Conservation (phyloP, 1,140 invertebrate genomes). For the Ectropis grisescens region DNA sequence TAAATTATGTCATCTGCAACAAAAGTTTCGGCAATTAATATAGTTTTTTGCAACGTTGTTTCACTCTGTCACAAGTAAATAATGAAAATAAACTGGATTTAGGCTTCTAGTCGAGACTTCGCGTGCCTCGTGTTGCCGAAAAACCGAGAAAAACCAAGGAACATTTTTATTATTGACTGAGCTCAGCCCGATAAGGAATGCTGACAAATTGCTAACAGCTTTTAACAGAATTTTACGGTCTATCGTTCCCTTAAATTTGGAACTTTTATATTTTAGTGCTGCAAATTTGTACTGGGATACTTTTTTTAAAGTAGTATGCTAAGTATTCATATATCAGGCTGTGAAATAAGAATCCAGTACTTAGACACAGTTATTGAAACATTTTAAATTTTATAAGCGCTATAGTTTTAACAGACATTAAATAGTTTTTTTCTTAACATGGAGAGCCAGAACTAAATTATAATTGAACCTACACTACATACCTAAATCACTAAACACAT, state of each 20-base stretch:
- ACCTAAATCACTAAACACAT: no score
- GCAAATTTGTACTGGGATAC: no score
- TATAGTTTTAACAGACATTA: no score
- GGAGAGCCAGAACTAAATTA: no score
- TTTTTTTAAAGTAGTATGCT: no score
- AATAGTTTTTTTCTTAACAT: no score
- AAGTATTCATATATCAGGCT: no score
- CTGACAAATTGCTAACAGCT: slow-evolving; percentile 55
- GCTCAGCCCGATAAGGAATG: slow-evolving; percentile 40
- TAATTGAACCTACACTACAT: no score
- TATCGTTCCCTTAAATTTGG: slow-evolving; percentile 8
- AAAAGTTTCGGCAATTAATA: slow-evolving; percentile 31
- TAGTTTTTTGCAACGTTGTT: slow-evolving; percentile 33
- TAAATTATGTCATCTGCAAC: slow-evolving; percentile 15
- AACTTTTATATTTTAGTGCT: neutral
- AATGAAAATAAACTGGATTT: slow-evolving; percentile 36
- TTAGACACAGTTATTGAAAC: no score
- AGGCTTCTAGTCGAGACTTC: slow-evolving; percentile 28
- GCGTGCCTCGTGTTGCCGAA: slow-evolving; percentile 52
- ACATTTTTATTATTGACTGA: slow-evolving; percentile 59
- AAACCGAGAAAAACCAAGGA: slow-evolving; percentile 47
- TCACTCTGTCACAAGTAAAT: slow-evolving; percentile 32
- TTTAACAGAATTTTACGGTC: slow-evolving; percentile 28
- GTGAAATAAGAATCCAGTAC: no score
- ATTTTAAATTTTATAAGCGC: no score